These are phyloP conservation scores for Tetramorium simillimum DNA, from an alignment of 1,140 invertebrate species.

Conservation along the genomic window DNA sequence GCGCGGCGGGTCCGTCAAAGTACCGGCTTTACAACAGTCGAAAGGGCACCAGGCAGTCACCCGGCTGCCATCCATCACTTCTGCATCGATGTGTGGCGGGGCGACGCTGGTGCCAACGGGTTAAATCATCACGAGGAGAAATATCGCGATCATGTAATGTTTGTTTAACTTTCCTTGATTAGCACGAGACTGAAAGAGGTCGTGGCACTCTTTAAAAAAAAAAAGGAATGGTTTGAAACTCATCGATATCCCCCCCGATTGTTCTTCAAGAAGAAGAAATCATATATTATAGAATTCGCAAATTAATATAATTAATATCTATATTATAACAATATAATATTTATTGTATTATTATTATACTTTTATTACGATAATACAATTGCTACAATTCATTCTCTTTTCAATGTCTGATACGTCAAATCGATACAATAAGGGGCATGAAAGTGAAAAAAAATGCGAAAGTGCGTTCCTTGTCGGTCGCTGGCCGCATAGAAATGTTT, in stretches of 20 bases:
- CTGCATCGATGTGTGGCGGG: not conserved
- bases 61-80: not conserved
- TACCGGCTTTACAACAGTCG: not conserved
- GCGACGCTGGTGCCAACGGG: not conserved
- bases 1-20: slow-evolving; percentile 29
- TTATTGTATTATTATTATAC: not conserved
- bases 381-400: not conserved
- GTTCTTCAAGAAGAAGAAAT: not conserved
- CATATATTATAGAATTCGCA: not conserved
- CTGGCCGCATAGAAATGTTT: slow-evolving; percentile 34
- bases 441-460: slow-evolving; percentile 41
- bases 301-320: not conserved
- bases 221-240: not conserved
- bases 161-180: not conserved
- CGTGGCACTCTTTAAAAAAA: not conserved
- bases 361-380: not conserved
- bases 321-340: not conserved
- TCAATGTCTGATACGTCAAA: not conserved
- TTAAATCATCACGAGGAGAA: slow-evolving; percentile 3
- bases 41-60: not conserved
- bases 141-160: slow-evolving; percentile 3
- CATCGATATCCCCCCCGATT: not conserved
- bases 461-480: not conserved
- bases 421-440: not conserved
- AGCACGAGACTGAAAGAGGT: not conserved